Evolutionary conservation across 2,888 invertebrate species (phyloP), one percentile per base, ranked within the genome.

Genomic region (Syritta pipiens): DNA sequence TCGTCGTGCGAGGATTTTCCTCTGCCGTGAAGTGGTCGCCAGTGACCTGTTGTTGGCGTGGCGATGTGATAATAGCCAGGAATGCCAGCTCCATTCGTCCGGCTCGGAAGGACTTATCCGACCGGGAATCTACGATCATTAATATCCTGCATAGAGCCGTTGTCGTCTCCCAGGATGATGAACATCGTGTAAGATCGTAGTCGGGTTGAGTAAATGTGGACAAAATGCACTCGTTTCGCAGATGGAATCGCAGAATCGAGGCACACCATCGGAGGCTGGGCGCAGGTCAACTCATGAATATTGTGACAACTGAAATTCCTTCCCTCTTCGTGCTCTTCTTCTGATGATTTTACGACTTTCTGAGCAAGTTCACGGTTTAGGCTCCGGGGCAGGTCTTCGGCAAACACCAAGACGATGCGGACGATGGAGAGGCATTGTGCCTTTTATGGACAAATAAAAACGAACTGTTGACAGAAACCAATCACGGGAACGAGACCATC

Each of bases 401-500:
- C 44, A 74, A 67, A 74, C 79, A 74, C 44, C 22, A 1, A 9
- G 5, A 30, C 37, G 53, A 59, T 51, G 57, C 10, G 24, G 19
- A 69, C 65, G 65, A 59, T 55, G 72, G 30, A 65, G 17, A 48
- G 60, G 46, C 59, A 42, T 59, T 77, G 72, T 65, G 37, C 55
- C 77, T 74, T 77, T 79, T 79, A 74, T 79, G 65, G 74, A 74
- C 77, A 79, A 74, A 79, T 74, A 74, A 79, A 55, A 74, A 48
- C 67, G 48, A 53, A 35, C 53, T 79, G 79, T 79, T 79, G 79
- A 79, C 79, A 74, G 55, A 79, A 68, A 79, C 74, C 67, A 57
- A 79, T 79, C 74, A 74, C 32, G 55, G 40, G 67, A 74, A 79
- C 62, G 57, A 57, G 79, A 35, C 60, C 74, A 37, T 62, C 37